phyloP scores from a whole-genome alignment of 2,888 invertebrate species.

The Himalopsyche kuldschensis region DNA sequence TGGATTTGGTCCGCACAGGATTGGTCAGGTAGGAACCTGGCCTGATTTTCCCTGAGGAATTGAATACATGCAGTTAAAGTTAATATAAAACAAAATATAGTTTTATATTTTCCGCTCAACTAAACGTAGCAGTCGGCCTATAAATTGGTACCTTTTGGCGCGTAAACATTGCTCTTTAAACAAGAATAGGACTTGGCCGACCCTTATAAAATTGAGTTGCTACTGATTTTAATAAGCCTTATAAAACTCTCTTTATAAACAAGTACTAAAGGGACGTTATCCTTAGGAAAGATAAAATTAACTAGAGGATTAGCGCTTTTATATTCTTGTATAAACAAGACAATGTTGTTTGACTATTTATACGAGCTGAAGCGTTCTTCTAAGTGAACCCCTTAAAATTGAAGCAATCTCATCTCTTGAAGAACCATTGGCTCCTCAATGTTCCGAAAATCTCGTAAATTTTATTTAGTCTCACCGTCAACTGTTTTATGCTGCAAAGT shows the following conservation, averaged over 20 bases:
- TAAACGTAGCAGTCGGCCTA: neutral
- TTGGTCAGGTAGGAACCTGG: too few relatives aligned
- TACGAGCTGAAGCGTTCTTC: neutral
- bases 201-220: neutral
- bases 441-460: too few relatives aligned
- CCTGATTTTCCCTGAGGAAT: too few relatives aligned
- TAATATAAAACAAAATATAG: too few relatives aligned
- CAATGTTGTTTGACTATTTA: neutral
- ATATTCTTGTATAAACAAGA: neutral
- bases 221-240: neutral
- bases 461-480: too few relatives aligned
- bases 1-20: too few relatives aligned
- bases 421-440: too few relatives aligned
- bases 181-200: neutral
- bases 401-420: too few relatives aligned
- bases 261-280: neutral
- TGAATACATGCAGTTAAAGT: too few relatives aligned
- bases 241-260: neutral
- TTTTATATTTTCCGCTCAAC: too few relatives aligned
- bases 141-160: neutral
- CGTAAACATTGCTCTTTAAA: neutral
- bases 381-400: neutral
- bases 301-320: neutral
- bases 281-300: neutral
- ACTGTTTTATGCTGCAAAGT: too few relatives aligned